These are phyloP conservation scores for Leptothorax acervorum DNA, from an alignment of 2,888 invertebrate species.

Conservation along the genomic window DNA sequence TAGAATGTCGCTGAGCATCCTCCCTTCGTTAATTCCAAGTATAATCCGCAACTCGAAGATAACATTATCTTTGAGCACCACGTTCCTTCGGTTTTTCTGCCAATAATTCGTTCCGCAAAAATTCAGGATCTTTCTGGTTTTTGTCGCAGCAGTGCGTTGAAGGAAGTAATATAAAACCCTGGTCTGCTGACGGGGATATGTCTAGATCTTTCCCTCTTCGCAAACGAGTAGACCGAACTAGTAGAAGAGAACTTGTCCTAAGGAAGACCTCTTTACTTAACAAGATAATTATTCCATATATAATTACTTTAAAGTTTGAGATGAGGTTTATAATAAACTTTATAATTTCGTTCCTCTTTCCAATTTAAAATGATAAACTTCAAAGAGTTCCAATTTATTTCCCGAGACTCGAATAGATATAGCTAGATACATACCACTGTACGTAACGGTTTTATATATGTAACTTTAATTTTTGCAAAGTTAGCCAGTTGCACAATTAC, in stretches of 20 bases:
- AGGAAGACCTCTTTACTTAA: conserved; percentile 1
- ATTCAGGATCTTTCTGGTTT: background rate
- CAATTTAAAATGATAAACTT: background rate
- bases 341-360: background rate
- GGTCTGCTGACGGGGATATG: background rate
- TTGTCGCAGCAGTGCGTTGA: background rate
- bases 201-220: background rate
- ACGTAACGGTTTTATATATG: background rate
- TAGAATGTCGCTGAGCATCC: background rate
- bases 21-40: conserved; percentile 1
- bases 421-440: background rate
- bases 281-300: background rate
- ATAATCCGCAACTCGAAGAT: background rate
- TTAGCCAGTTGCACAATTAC: background rate
- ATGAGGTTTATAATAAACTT: conserved; percentile 1
- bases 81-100: background rate
- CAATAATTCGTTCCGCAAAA: conserved; percentile 2
- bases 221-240: background rate
- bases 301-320: background rate
- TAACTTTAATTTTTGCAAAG: conserved; percentile 5
- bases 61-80: background rate
- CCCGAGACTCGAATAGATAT: background rate
- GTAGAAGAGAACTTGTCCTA: background rate
- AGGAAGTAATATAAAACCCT: background rate
- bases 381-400: background rate